These are phyloP conservation scores for Ophioninae sp. DNA, from an alignment of 2,888 invertebrate species.

Conservation along the genomic window DNA sequence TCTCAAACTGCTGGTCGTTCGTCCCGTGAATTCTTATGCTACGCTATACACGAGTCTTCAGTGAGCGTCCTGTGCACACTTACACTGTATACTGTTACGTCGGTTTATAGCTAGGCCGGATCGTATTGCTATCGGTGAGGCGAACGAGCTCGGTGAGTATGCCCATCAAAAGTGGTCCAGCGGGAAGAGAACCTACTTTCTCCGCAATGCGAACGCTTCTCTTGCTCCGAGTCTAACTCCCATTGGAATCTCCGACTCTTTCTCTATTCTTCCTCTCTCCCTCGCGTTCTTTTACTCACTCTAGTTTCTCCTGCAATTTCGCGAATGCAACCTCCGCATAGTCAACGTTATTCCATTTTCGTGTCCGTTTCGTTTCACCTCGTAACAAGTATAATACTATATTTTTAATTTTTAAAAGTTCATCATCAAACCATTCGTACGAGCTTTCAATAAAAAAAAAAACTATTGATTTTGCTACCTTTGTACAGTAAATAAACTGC, in stretches of 20 bases:
- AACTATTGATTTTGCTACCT: too few relatives aligned
- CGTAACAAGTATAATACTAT: neutral
- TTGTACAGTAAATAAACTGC: too few relatives aligned
- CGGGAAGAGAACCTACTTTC: slow-evolving; percentile 69
- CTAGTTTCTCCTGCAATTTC: slow-evolving; percentile 12
- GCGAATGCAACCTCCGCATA: slow-evolving; percentile 43
- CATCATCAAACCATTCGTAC: too few relatives aligned
- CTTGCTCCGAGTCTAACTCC: slow-evolving; percentile 30
- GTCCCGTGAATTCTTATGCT: slow-evolving; percentile 42
- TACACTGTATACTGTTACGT: slow-evolving; percentile 33
- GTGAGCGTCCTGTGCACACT: slow-evolving; percentile 21
- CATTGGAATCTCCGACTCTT: slow-evolving; percentile 27
- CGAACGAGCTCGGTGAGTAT: slow-evolving; percentile 23
- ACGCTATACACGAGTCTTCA: neutral
- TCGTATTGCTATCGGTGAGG: slow-evolving; percentile 39
- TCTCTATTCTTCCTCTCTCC: slow-evolving; percentile 29
- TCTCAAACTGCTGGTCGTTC: slow-evolving; percentile 52
- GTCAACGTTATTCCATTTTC: slow-evolving; percentile 56
- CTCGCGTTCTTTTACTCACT: slow-evolving; percentile 50
- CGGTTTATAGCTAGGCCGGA: slow-evolving; percentile 43
- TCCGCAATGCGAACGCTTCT: slow-evolving; percentile 61
- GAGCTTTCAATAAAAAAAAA: too few relatives aligned
- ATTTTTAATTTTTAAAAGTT: too few relatives aligned
- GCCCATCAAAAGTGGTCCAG: slow-evolving; percentile 65
- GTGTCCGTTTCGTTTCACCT: slow-evolving; percentile 67